These are phyloP conservation scores for Cossypha caffra DNA, from an alignment of 2,797 vertebrate genomes.

Conservation along the genomic window DNA sequence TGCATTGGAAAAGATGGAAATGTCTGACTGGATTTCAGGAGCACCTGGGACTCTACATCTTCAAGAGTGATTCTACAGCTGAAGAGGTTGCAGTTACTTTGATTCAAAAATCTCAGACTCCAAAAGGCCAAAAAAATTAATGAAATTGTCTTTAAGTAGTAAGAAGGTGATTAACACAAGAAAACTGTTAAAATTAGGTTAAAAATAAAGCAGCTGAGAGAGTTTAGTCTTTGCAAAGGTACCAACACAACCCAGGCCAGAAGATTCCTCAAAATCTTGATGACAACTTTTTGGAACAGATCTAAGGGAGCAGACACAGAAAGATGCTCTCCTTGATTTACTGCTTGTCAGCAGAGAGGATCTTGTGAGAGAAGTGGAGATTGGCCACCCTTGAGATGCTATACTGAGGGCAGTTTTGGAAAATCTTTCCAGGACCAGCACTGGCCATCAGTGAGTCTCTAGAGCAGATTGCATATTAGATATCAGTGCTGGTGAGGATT, in stretches of 20 bases:
- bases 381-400: background rate
- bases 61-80: background rate
- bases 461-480: background rate
- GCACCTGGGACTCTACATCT: background rate
- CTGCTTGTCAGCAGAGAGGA: background rate
- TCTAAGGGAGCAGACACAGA: accelerated
- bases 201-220: background rate
- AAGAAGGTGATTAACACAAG: background rate
- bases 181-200: background rate
- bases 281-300: background rate
- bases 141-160: background rate
- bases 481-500: background rate
- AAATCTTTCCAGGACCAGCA: background rate
- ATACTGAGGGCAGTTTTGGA: background rate
- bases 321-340: background rate
- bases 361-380: background rate
- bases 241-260: background rate
- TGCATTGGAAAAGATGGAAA: background rate
- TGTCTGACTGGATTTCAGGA: background rate
- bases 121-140: background rate
- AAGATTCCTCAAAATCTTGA: background rate
- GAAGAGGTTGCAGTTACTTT: background rate
- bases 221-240: background rate
- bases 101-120: background rate
- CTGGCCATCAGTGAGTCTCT: background rate